A percentile compares a stretch with the other conserved stretches of the same genome.
These are phyloP conservation scores for Nesoenas mayeri DNA, from an alignment of 2,113 vertebrate species.

Conservation along the genomic window DNA sequence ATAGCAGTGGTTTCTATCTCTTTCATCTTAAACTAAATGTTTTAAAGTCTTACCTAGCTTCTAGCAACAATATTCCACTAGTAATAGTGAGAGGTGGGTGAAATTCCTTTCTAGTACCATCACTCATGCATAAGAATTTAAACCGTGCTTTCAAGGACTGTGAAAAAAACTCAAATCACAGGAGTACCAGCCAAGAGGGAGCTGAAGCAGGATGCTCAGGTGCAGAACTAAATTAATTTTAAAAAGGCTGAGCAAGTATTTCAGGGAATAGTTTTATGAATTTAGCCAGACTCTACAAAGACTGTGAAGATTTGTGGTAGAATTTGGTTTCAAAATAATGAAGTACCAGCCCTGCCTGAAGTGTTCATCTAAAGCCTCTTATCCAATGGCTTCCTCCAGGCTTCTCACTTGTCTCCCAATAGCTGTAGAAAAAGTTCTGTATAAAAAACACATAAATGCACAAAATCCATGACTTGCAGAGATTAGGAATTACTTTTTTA, in stretches of 20 bases:
- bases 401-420: neutral
- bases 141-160: neutral
- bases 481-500: conserved; percentile 23
- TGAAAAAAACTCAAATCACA: neutral
- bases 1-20: neutral
- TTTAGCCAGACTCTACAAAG: neutral
- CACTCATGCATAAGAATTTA: neutral
- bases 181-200: neutral
- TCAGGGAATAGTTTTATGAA: neutral
- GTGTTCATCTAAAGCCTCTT: neutral
- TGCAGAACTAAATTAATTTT: conserved; percentile 21
- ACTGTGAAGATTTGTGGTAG: neutral
- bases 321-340: neutral
- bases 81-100: neutral
- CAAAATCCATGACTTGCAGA: neutral
- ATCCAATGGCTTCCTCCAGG: neutral
- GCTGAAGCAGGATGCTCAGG: neutral
- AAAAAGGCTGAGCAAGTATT: conserved; percentile 10
- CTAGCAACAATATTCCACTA: neutral
- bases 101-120: neutral
- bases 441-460: neutral
- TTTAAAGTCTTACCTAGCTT: neutral
- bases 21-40: neutral
- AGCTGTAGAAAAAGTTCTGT: neutral
- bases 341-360: neutral